Conservation (phyloP, 2,888 invertebrate genomes). For the Nemurella pictetii region DNA sequence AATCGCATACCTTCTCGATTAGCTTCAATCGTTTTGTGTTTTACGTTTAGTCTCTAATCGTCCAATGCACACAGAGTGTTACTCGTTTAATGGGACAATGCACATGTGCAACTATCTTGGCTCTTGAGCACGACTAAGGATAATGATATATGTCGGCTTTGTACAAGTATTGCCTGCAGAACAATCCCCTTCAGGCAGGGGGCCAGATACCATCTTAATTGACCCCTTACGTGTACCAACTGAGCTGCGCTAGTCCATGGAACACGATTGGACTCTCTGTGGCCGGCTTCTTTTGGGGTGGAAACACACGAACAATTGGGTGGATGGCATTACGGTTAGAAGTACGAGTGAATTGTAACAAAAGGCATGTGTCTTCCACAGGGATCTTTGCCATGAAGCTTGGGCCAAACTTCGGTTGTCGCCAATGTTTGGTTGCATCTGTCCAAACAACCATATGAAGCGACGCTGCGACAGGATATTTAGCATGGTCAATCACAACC, state of each 20-base stretch:
- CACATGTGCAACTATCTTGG: background rate
- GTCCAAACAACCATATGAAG: constrained; percentile 88
- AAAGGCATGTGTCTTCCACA: constrained; percentile 51
- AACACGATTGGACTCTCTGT: background rate
- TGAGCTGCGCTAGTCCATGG: background rate
- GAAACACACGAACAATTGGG: constrained; percentile 17
- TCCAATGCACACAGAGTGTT: background rate
- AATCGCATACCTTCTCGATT: background rate
- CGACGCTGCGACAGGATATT: constrained; percentile 86
- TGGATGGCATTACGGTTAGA: background rate
- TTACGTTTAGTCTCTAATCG: background rate
- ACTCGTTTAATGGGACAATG: background rate
- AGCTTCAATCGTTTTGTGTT: background rate
- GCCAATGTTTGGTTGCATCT: constrained; percentile 91
- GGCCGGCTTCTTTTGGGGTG: constrained; percentile 5
- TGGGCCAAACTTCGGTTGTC: constrained; percentile 86
- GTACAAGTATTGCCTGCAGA: constrained; percentile 28
- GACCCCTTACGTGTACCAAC: constrained; percentile 39
- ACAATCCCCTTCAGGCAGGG: constrained; percentile 37
- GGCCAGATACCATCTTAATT: constrained; percentile 40
- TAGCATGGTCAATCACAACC: constrained; percentile 88
- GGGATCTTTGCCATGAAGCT: constrained; percentile 82
- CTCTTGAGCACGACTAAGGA: constrained; percentile 16
- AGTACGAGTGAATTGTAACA: background rate
- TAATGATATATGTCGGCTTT: constrained; percentile 39